Percentiles rank a stretch among this genome's conserved stretches.
Conservation (phyloP, 2,888 invertebrate species). For the Linnaemya tessellans region DNA sequence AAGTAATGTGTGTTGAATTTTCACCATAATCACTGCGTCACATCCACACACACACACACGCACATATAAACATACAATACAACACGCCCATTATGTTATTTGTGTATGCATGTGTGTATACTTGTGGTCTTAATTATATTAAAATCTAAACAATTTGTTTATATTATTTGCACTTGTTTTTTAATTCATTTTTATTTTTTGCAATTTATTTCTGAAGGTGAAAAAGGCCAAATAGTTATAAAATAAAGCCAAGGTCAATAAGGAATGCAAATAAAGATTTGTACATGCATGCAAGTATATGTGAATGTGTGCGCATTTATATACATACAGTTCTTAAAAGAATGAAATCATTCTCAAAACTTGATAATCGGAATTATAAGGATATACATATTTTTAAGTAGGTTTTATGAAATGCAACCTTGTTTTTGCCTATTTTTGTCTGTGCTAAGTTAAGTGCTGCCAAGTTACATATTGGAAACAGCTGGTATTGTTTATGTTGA, state of each 20-base stretch:
- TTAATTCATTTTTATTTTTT: conserved; percentile 26
- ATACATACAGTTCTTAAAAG: conserved; percentile 32
- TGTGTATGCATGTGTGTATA: background rate
- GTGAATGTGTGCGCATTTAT: background rate
- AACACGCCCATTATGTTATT: background rate
- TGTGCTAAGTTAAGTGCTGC: no score
- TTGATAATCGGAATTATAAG: no score
- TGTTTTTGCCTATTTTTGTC: no score
- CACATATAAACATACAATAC: no score
- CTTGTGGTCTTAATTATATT: conserved; percentile 36
- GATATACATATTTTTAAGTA: no score
- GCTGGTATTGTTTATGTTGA: no score
- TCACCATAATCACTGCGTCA: conserved; percentile 8
- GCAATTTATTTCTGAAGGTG: conserved; percentile 49
- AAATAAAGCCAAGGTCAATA: conserved; percentile 70
- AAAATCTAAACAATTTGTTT: conserved; percentile 57
- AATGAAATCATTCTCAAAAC: conserved; percentile 1
- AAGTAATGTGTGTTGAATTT: conserved; percentile 26
- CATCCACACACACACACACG: background rate
- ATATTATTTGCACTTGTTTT: conserved; percentile 38
- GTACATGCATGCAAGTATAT: background rate
- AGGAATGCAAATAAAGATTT: conserved; percentile 61
- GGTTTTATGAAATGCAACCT: no score
- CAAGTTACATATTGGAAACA: no score
- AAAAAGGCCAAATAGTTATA: conserved; percentile 68